Evolutionary conservation across 2,888 invertebrate genomes (phyloP).

Genomic region (Drosophila parthenogenetica): DNA sequence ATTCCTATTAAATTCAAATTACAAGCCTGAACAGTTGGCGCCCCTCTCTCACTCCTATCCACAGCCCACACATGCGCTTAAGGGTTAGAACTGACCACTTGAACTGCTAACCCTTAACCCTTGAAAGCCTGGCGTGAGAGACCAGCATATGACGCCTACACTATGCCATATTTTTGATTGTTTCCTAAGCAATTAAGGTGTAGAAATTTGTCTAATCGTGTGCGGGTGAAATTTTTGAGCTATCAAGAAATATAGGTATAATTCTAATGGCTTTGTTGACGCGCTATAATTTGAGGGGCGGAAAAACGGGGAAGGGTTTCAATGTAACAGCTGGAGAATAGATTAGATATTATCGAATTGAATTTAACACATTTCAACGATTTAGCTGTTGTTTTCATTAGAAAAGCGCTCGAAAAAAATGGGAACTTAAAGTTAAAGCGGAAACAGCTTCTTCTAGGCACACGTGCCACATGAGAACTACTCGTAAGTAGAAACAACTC

Average conservation of each 20-base stretch:
- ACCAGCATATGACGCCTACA: conserved; percentile 63
- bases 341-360: conserved; percentile 26
- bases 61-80: conserved; percentile 12
- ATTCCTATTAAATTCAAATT: conserved; percentile 76
- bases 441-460: conserved; percentile 27
- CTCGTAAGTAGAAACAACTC: conserved; percentile 23
- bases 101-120: conserved; percentile 50
- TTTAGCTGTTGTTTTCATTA: neutral
- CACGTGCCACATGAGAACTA: conserved; percentile 23
- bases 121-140: conserved; percentile 33
- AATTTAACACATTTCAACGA: neutral
- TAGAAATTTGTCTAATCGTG: conserved; percentile 70
- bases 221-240: conserved; percentile 23
- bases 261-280: conserved; percentile 60
- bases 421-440: conserved; percentile 46
- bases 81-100: conserved; percentile 64
- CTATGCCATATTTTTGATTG: conserved; percentile 72
- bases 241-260: neutral
- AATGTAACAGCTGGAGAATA: conserved; percentile 51
- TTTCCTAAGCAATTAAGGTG: conserved; percentile 68
- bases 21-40: conserved; percentile 68
- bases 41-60: conserved; percentile 14
- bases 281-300: conserved; percentile 32
- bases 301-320: conserved; percentile 28
- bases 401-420: neutral